Evolutionary conservation across 2,113 vertebrate genomes (phyloP).

Genomic region (Burhinus bistriatus): DNA sequence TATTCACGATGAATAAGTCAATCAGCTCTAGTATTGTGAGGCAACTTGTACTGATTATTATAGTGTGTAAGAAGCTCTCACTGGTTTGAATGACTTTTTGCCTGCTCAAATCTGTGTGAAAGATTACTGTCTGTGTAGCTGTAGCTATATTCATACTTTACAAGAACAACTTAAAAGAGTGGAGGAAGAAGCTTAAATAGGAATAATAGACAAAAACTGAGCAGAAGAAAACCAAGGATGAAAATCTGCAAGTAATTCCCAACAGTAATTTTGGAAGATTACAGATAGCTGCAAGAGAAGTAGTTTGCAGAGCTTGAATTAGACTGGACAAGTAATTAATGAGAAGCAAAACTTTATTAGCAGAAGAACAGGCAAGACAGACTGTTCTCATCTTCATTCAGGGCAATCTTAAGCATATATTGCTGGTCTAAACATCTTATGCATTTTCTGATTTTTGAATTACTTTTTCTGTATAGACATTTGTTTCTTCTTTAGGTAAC

Average conservation of each 20-base stretch:
- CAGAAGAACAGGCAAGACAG: not conserved
- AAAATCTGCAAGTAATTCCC: not conserved
- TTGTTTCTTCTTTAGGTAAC: not conserved
- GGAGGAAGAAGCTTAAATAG: not conserved
- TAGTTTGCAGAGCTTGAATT: not conserved
- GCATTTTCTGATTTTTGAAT: not conserved
- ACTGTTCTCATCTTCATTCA: not conserved
- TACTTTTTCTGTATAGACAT: not conserved
- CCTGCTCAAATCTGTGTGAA: not conserved
- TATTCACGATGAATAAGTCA: not conserved
- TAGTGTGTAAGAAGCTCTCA: not conserved
- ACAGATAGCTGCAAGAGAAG: not conserved
- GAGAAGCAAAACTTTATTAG: not conserved
- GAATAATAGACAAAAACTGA: not conserved
- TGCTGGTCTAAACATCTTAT: not conserved
- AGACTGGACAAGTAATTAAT: not conserved
- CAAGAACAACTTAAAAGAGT: not conserved
- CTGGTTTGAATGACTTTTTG: not conserved
- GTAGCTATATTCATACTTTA: not conserved
- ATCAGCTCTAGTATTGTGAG: not conserved
- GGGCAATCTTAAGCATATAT: not conserved
- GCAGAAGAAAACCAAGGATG: not conserved
- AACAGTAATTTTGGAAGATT: not conserved
- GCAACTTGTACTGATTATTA: not conserved
- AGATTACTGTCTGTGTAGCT: not conserved